Conservation (phyloP, 2,797 vertebrate genomes). For the Diplodus puntazzo region DNA sequence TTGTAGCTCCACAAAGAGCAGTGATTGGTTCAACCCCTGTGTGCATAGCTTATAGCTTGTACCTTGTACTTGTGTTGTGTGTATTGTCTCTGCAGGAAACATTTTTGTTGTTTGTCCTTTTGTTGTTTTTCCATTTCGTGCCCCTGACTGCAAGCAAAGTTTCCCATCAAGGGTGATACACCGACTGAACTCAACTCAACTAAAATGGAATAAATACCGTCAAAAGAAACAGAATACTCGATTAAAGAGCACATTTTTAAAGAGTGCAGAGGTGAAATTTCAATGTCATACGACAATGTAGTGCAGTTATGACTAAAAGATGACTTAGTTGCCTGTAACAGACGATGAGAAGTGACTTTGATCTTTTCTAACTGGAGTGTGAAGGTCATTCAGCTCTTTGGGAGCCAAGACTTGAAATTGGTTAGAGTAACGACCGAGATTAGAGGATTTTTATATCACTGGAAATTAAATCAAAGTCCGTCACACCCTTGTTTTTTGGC, state of each 20-base stretch:
- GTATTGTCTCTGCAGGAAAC: too few species aligned
- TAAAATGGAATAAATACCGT: background rate
- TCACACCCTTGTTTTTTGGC: constrained; percentile 32
- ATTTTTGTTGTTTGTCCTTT: too few species aligned
- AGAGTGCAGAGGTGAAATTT: background rate
- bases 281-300: background rate
- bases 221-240: background rate
- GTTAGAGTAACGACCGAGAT: constrained; percentile 23
- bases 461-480: constrained; percentile 29
- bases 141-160: too few species aligned
- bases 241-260: background rate
- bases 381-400: constrained; percentile 37
- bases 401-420: constrained; percentile 21
- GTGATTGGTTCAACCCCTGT: too few species aligned
- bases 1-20: too few species aligned
- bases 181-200: too few species aligned
- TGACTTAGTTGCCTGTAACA: constrained; percentile 9
- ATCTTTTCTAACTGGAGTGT: background rate
- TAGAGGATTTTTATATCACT: constrained; percentile 31
- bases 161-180: too few species aligned
- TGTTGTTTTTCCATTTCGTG: too few species aligned
- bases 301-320: constrained; percentile 31
- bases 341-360: constrained; percentile 33
- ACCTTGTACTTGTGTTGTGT: too few species aligned
- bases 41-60: too few species aligned